Evolutionary conservation across 2,797 vertebrate genomes (phyloP).

Genomic region (Dicrostonyx torquatus): DNA sequence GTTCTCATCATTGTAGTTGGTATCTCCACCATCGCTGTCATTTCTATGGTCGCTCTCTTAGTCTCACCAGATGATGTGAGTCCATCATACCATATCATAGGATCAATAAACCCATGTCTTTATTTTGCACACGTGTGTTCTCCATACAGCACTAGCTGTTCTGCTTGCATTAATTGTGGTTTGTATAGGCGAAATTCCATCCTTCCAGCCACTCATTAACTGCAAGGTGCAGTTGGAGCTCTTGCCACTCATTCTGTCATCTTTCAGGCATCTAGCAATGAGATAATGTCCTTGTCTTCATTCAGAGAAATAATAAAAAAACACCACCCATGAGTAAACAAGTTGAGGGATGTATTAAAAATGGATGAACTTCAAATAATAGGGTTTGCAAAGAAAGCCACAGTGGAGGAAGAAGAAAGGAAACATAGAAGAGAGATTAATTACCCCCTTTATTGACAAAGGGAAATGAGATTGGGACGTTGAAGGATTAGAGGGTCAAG

Average conservation of each 20-base stretch:
- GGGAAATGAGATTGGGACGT: not conserved
- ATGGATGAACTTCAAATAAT: not conserved
- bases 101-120: too few species aligned
- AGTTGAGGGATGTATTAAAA: not conserved
- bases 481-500: not conserved
- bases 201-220: not conserved
- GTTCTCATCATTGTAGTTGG: not conserved
- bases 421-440: not conserved
- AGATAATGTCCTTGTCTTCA: not conserved
- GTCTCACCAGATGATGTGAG: not conserved
- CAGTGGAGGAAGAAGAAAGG: not conserved
- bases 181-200: not conserved
- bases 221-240: not conserved
- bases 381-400: not conserved
- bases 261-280: not conserved
- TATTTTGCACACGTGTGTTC: fast-evolving
- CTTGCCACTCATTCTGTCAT: not conserved
- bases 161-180: not conserved
- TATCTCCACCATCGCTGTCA: too few species aligned
- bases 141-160: not conserved
- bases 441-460: not conserved
- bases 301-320: not conserved
- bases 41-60: not conserved
- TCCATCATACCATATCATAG: not conserved
- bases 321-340: not conserved